Conservation (phyloP, 2,797 vertebrate species). For the Chrosomus eos region DNA sequence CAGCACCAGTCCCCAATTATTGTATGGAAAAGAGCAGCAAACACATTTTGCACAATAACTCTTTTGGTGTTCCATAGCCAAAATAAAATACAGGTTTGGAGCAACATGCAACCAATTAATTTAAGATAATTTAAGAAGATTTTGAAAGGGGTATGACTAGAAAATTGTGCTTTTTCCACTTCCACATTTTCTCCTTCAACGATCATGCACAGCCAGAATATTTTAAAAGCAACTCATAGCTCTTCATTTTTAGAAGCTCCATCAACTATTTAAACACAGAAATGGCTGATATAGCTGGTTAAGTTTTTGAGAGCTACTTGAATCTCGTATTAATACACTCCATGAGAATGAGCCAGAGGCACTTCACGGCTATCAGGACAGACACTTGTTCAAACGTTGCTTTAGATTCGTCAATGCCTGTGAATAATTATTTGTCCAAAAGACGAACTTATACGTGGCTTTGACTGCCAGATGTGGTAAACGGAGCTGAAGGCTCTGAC, state of each 20-base stretch:
- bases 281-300: constrained; percentile 25
- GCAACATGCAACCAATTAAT: neutral
- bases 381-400: constrained; percentile 28
- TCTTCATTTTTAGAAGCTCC: constrained; percentile 23
- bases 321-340: constrained; percentile 15
- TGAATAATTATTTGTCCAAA: constrained; percentile 52
- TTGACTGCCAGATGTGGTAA: constrained; percentile 45
- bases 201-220: constrained; percentile 7
- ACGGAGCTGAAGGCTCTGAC: constrained; percentile 41
- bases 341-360: constrained; percentile 5
- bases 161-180: neutral
- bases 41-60: neutral
- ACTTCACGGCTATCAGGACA: constrained; percentile 20
- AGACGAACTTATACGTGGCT: constrained; percentile 36
- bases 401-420: constrained; percentile 36
- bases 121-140: neutral
- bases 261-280: constrained; percentile 21
- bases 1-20: neutral
- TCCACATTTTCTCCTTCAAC: constrained; percentile 23
- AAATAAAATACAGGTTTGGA: neutral
- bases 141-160: neutral
- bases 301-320: constrained; percentile 23
- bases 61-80: neutral
- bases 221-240: constrained; percentile 22
- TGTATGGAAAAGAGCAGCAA: neutral